Evolutionary conservation across 2,888 invertebrate genomes (phyloP).

Genomic region (Caenorhabditis doughertyi): DNA sequence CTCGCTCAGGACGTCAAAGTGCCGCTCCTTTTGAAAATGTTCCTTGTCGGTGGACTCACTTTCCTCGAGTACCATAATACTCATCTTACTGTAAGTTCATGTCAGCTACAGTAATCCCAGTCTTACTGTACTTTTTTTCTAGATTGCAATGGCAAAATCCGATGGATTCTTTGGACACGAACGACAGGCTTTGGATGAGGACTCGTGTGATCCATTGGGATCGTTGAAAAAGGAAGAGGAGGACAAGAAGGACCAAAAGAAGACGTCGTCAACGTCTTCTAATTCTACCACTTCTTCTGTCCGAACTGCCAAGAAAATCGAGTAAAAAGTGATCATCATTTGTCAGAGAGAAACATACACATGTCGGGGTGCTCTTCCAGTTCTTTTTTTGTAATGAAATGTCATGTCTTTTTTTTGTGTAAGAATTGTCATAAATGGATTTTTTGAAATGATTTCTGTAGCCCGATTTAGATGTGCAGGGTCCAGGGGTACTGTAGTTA

Average conservation of each 20-base stretch:
- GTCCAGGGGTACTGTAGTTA: too few relatives aligned
- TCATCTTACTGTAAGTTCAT: conserved; percentile 73
- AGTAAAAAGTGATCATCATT: conserved; percentile 17
- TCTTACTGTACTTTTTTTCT: neutral
- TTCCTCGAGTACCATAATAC: conserved; percentile 76
- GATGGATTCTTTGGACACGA: conserved; percentile 76
- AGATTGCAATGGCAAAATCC: conserved; percentile 72
- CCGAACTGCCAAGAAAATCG: conserved; percentile 5
- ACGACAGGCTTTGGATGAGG: conserved; percentile 71
- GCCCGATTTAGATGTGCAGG: too few relatives aligned
- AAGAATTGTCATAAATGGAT: too few relatives aligned
- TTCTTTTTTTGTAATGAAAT: conserved; percentile 11
- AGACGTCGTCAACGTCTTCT: too few relatives aligned
- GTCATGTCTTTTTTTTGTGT: too few relatives aligned
- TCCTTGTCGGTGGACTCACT: conserved; percentile 69
- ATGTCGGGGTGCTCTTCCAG: conserved; percentile 19
- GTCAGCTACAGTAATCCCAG: conserved; percentile 13
- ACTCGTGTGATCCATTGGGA: conserved; percentile 74
- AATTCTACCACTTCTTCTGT: neutral
- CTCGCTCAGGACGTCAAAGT: conserved; percentile 69
- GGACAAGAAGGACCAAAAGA: conserved; percentile 6
- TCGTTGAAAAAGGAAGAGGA: conserved; percentile 67
- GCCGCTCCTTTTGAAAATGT: conserved; percentile 64
- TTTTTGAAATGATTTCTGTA: conserved; percentile 11
- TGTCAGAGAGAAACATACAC: neutral